A percentile compares a stretch with the other conserved stretches of the same genome.
These are phyloP conservation scores for Ophion ventricosus DNA, from an alignment of 2,888 invertebrate species.

Conservation along the genomic window DNA sequence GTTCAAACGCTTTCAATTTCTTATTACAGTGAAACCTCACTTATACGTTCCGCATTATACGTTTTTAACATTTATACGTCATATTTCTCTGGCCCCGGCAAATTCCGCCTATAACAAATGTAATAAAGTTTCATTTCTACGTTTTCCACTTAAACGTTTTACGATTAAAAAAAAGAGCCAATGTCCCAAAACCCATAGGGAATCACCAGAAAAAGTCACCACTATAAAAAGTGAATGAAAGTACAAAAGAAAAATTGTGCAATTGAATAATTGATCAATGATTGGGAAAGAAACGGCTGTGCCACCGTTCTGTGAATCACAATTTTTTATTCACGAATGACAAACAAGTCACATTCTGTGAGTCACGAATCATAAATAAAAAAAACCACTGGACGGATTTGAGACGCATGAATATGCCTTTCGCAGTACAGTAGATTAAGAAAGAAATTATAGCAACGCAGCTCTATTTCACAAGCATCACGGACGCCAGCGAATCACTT, in stretches of 20 bases:
- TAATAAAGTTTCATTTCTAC: too few relatives aligned
- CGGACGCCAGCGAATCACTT: constrained; percentile 69
- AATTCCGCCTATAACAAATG: too few relatives aligned
- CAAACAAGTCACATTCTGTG: neutral
- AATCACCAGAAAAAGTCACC: neutral
- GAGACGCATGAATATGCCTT: neutral
- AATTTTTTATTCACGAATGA: neutral
- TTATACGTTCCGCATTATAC: too few relatives aligned
- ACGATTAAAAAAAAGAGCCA: neutral
- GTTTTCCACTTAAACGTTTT: too few relatives aligned
- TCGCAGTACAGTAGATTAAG: neutral
- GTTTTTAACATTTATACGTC: too few relatives aligned
- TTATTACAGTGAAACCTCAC: too few relatives aligned
- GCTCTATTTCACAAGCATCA: constrained; percentile 39
- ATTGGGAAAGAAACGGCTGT: neutral
- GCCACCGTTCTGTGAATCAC: neutral
- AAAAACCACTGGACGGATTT: neutral
- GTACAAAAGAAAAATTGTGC: neutral
- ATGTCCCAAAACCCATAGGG: neutral
- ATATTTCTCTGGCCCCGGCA: too few relatives aligned
- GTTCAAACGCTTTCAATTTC: too few relatives aligned
- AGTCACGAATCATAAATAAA: neutral
- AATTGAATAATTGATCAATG: neutral
- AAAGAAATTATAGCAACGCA: neutral
- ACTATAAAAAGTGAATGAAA: neutral